A percentile compares a stretch with the other conserved stretches of the same genome.
Evolutionary conservation across 2,888 invertebrate genomes (phyloP).

Genomic region (Drosophila anceps): DNA sequence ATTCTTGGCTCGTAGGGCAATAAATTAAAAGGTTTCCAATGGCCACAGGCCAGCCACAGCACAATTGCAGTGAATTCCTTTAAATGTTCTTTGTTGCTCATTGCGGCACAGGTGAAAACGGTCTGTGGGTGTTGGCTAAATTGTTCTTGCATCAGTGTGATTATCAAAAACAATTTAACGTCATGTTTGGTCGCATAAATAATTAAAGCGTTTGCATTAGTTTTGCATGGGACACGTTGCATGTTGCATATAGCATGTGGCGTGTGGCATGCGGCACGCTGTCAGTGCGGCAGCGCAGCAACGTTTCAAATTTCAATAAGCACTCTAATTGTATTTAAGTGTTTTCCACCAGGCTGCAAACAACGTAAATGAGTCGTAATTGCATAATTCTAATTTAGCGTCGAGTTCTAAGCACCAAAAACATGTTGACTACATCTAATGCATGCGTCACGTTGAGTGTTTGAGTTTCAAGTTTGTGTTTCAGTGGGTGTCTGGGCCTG

Average conservation of each 20-base stretch:
- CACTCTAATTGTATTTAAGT: conserved; percentile 79
- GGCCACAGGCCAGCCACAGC: not conserved
- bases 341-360: conserved; percentile 57
- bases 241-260: conserved; percentile 51
- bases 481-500: conserved; percentile 10
- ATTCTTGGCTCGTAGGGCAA: conserved; percentile 5
- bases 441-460: conserved; percentile 34
- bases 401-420: conserved; percentile 73
- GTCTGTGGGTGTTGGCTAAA: conserved; percentile 10
- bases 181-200: conserved; percentile 70
- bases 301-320: conserved; percentile 73
- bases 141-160: conserved; percentile 33
- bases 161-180: conserved; percentile 63
- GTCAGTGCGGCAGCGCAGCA: conserved; percentile 22
- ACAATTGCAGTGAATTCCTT: conserved; percentile 6
- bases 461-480: conserved; percentile 14
- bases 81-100: not conserved
- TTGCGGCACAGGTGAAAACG: conserved; percentile 6
- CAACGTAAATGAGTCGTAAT: conserved; percentile 76
- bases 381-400: conserved; percentile 77
- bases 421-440: conserved; percentile 70
- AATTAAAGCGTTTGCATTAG: conserved; percentile 70
- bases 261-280: conserved; percentile 43
- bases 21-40: conserved; percentile 12
- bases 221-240: conserved; percentile 55